phyloP scores from a whole-genome alignment of 1,140 invertebrate genomes.

The Melanaphis sacchari region DNA sequence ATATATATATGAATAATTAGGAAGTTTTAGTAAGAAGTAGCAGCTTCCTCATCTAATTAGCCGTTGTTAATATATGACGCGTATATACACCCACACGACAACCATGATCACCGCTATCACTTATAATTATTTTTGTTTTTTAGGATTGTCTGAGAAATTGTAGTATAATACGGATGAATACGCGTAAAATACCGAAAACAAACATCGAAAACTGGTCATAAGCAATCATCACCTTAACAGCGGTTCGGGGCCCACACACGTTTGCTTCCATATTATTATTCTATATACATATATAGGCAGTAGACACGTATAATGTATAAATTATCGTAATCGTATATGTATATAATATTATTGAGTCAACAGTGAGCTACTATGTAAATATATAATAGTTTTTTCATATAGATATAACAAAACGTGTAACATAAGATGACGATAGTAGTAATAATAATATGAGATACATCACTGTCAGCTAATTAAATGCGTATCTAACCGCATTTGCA shows the following conservation, averaged over 20 bases:
- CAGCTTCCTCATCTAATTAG: conserved; percentile 34
- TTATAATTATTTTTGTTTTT: background rate
- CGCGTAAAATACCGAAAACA: conserved; percentile 6
- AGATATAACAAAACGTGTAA: background rate
- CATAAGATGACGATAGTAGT: background rate
- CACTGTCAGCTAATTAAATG: conserved; percentile 53
- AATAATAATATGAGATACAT: conserved; percentile 35
- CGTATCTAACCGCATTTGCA: conserved; percentile 43
- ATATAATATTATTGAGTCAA: background rate
- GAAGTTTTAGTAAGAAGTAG: background rate
- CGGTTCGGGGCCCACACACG: conserved; percentile 21
- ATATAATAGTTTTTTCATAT: background rate
- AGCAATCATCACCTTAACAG: background rate
- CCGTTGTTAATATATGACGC: conserved; percentile 10
- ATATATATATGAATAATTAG: background rate
- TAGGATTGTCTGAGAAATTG: background rate
- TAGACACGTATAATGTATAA: conserved; percentile 24
- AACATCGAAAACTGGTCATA: conserved; percentile 28
- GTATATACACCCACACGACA: background rate
- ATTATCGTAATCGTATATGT: background rate
- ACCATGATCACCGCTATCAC: background rate
- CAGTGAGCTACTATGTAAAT: background rate
- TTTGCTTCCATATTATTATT: background rate
- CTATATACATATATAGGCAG: background rate
- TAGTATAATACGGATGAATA: background rate